Evolutionary conservation across 2,888 invertebrate genomes (phyloP).

Genomic region (Ophioninae sp.): DNA sequence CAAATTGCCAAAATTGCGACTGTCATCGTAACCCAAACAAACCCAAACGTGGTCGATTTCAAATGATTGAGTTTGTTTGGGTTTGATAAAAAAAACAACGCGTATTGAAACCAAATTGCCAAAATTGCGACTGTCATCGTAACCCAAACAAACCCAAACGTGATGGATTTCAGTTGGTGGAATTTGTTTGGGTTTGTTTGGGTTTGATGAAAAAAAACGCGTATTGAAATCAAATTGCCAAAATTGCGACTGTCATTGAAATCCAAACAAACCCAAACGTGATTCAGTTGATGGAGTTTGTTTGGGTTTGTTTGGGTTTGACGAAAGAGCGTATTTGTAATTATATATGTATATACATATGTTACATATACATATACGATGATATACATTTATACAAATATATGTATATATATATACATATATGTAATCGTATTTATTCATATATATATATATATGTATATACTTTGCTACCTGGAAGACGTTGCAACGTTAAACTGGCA

Average conservation of each 20-base stretch:
- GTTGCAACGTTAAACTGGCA: neutral
- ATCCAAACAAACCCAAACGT: neutral
- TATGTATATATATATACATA: neutral
- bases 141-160: too few species aligned
- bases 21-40: too few species aligned
- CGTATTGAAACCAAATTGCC: too few species aligned
- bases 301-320: neutral
- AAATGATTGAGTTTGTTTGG: neutral
- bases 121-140: too few species aligned
- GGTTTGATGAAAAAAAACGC: too few species aligned
- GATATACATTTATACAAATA: neutral
- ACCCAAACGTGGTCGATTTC: neutral
- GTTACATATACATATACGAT: neutral
- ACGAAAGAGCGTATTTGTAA: too few species aligned
- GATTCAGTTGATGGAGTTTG: neutral
- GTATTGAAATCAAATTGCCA: neutral
- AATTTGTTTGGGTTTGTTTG: too few species aligned
- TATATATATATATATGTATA: neutral
- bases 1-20: neutral
- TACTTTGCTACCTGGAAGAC: slow-evolving; percentile 5
- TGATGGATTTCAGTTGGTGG: too few species aligned
- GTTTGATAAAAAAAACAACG: too few species aligned
- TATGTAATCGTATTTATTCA: neutral
- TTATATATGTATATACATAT: too few species aligned
- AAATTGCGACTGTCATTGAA: neutral